A percentile compares a stretch with the other conserved stretches of the same genome.
These are phyloP conservation scores for Shinisaurus crocodilurus DNA, from an alignment of 2,113 vertebrate genomes.

Conservation along the genomic window DNA sequence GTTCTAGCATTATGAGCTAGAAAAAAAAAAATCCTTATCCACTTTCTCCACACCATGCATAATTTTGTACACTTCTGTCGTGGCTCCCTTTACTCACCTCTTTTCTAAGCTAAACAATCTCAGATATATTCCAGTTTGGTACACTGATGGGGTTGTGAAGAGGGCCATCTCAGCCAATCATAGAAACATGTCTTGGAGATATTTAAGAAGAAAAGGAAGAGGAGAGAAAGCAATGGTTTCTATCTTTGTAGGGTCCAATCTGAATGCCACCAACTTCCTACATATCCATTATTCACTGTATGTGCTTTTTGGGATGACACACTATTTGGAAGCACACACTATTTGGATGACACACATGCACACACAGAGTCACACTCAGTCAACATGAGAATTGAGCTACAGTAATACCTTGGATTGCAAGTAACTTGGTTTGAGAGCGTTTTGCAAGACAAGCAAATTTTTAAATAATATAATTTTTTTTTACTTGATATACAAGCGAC, in stretches of 20 bases:
- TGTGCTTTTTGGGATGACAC: not conserved
- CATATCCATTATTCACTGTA: not conserved
- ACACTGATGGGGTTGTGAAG: not conserved
- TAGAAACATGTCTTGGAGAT: not conserved
- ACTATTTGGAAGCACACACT: slow-evolving; percentile 22
- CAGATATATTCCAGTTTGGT: not conserved
- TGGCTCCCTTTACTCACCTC: no score
- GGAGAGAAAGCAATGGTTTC: not conserved
- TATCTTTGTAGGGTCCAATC: not conserved
- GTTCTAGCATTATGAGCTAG: no score
- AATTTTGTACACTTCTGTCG: no score
- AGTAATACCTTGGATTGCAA: no score
- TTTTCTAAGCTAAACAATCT: no score
- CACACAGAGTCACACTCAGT: not conserved
- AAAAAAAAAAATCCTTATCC: no score
- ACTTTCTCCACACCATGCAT: no score
- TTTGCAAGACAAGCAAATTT: no score
- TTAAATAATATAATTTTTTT: no score
- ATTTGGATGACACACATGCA: not conserved
- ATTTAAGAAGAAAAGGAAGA: no score
- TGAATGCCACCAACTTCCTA: not conserved
- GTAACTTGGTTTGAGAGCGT: no score
- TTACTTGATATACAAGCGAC: no score
- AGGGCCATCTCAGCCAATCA: not conserved
- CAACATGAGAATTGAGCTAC: not conserved